phyloP scores from a whole-genome alignment of 2,113 vertebrate species.

The Bos javanicus region DNA sequence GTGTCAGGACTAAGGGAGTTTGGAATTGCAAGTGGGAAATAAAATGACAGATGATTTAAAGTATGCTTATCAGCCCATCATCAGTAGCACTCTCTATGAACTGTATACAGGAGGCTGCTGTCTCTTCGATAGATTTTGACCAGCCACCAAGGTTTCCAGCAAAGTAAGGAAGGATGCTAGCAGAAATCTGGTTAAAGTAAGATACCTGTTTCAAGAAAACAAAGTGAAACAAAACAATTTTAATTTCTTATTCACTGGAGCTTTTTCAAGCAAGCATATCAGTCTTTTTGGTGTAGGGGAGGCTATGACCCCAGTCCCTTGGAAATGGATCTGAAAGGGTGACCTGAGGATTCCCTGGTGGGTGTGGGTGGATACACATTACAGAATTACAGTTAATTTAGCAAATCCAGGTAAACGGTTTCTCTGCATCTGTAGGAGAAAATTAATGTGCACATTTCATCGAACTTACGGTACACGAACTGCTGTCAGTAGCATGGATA shows the following conservation, averaged over 20 bases:
- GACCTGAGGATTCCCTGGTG: background rate
- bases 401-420: background rate
- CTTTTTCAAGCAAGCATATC: background rate
- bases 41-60: background rate
- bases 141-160: slow-evolving; percentile 82
- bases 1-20: background rate
- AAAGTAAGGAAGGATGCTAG: slow-evolving; percentile 78
- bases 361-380: background rate
- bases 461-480: slow-evolving; percentile 76
- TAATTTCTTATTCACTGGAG: background rate
- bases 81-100: slow-evolving; percentile 74
- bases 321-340: background rate
- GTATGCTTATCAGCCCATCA: background rate
- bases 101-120: slow-evolving; percentile 79
- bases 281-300: background rate
- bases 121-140: slow-evolving; percentile 84
- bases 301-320: background rate
- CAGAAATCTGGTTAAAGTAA: slow-evolving; percentile 81
- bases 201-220: slow-evolving; percentile 77
- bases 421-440: background rate
- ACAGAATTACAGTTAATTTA: background rate
- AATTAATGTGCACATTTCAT: background rate
- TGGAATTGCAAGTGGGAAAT: slow-evolving; percentile 26
- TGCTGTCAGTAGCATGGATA: slow-evolving; percentile 65
- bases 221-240: slow-evolving; percentile 51